A percentile compares a stretch with the other conserved stretches of the same genome.
These are phyloP conservation scores for Temnothorax longispinosus DNA, from an alignment of 1,140 invertebrate genomes.

Conservation along the genomic window DNA sequence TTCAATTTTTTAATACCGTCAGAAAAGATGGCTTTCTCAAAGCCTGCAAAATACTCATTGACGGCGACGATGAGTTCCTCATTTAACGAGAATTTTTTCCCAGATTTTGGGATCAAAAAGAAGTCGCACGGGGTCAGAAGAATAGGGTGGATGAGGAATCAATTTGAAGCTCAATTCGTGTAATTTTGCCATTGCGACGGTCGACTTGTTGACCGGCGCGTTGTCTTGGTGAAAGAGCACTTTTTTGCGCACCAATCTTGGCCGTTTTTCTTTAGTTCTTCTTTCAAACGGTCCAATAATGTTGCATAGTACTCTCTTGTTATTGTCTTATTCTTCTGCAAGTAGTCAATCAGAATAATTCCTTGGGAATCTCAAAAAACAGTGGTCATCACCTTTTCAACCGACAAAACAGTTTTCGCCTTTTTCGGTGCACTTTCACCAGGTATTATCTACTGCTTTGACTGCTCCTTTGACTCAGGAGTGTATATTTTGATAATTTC, in stretches of 20 bases:
- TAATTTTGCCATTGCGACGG: background rate
- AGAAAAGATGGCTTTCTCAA: background rate
- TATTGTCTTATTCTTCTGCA: too few species aligned
- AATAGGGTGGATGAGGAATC: background rate
- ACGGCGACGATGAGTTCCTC: constrained; percentile 72
- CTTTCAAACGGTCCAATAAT: too few species aligned
- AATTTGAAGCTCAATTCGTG: background rate
- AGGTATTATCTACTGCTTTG: background rate
- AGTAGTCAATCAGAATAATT: too few species aligned
- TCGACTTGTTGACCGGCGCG: too few species aligned
- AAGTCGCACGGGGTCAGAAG: background rate
- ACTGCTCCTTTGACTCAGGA: too few species aligned
- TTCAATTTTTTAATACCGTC: background rate
- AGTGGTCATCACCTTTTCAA: background rate
- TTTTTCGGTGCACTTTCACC: background rate
- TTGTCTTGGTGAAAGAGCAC: too few species aligned
- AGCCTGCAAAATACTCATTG: constrained; percentile 71
- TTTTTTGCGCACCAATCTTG: too few species aligned
- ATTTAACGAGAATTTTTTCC: constrained; percentile 48
- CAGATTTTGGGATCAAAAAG: background rate
- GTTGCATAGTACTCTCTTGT: too few species aligned
- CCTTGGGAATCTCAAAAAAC: too few species aligned
- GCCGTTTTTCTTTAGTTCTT: too few species aligned
- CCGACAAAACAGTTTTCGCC: background rate
- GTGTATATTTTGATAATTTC: too few species aligned